These are phyloP conservation scores for Zingel zingel DNA, from an alignment of 2,113 vertebrate genomes.

Conservation along the genomic window DNA sequence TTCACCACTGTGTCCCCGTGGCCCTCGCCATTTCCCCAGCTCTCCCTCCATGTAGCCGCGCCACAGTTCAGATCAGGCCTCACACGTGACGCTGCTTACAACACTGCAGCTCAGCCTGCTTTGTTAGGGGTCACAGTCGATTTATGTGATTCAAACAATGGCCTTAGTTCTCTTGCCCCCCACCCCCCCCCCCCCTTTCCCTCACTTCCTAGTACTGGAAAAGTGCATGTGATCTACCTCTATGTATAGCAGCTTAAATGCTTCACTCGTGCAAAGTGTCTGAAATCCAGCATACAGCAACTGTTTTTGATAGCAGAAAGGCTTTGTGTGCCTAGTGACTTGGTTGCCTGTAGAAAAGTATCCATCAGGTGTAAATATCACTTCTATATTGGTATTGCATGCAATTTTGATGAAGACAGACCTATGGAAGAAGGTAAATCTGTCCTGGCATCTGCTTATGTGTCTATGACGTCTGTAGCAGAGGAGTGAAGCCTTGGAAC, in stretches of 20 bases:
- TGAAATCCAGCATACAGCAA: constrained; percentile 58
- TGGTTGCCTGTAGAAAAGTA: background rate
- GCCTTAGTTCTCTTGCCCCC: constrained; percentile 61
- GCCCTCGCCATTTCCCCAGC: constrained; percentile 2
- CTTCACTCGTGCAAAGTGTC: constrained; percentile 67
- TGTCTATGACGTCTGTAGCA: constrained; percentile 32
- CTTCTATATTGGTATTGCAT: background rate
- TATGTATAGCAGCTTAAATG: constrained; percentile 66
- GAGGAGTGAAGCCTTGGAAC: constrained; percentile 36
- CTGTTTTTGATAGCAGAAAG: constrained; percentile 64
- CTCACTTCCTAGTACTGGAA: constrained; percentile 23
- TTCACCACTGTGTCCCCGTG: constrained; percentile 16
- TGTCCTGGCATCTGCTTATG: constrained; percentile 34
- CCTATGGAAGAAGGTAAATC: constrained; percentile 38
- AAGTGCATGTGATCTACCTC: constrained; percentile 73
- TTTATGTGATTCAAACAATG: constrained; percentile 81
- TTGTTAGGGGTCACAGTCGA: constrained; percentile 65
- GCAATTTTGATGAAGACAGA: background rate
- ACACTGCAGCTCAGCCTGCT: constrained; percentile 67
- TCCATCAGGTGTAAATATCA: background rate
- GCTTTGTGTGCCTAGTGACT: constrained; percentile 44
- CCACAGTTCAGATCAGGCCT: constrained; percentile 57
- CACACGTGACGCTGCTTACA: constrained; percentile 66
- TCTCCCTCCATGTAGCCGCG: constrained; percentile 41
- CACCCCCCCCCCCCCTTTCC: background rate